phyloP scores from a whole-genome alignment of 2,888 invertebrate species.

The Osedax fenrisi region DNA sequence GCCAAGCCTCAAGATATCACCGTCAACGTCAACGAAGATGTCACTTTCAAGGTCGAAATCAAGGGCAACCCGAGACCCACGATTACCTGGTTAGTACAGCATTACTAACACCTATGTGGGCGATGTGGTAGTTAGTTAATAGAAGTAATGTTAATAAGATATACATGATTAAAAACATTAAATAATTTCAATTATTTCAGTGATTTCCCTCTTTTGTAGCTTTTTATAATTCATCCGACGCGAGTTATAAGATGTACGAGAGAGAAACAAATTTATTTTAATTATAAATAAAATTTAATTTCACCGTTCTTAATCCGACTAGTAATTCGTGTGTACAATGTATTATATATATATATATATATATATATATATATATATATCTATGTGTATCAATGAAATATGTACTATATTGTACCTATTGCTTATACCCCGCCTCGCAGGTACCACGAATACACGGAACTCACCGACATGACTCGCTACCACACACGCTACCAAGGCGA shows the following conservation, averaged over 20 bases:
- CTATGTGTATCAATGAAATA: not conserved
- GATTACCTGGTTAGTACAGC: conserved; percentile 42
- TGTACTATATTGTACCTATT: too few relatives aligned
- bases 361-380: not conserved
- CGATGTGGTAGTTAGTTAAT: not conserved
- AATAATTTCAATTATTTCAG: too few relatives aligned
- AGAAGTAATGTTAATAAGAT: not conserved
- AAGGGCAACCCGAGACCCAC: conserved; percentile 45
- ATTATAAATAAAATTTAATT: too few relatives aligned
- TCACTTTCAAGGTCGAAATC: conserved; percentile 44
- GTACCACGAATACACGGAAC: conserved; percentile 34
- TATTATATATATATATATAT: not conserved
- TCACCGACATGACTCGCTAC: conserved; percentile 39
- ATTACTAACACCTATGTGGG: not conserved
- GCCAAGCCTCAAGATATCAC: conserved; percentile 45
- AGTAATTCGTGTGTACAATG: too few relatives aligned
- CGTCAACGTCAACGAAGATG: conserved; percentile 41
- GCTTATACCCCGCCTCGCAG: conserved; percentile 30
- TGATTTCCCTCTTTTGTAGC: too few relatives aligned
- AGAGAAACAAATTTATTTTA: too few relatives aligned
- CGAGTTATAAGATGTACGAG: too few relatives aligned
- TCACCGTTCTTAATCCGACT: too few relatives aligned
- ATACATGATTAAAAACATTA: too few relatives aligned
- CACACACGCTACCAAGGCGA: conserved; percentile 37
- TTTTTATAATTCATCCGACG: too few relatives aligned